phyloP scores from a whole-genome alignment of 2,113 vertebrate genomes.

The Otocyon megalotis region DNA sequence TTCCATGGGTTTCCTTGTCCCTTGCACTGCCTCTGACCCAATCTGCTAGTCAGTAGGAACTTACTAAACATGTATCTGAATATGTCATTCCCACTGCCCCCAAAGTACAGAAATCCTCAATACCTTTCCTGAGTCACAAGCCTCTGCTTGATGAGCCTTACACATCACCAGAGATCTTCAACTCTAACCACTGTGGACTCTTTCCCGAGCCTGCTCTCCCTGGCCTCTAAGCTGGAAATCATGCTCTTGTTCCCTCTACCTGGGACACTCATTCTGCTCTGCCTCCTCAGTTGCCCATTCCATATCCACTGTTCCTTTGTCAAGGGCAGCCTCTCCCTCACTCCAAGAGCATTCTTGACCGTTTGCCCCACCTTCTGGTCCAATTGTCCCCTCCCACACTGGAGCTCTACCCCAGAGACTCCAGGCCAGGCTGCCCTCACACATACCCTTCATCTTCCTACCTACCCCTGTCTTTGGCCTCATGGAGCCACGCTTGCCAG shows the following conservation, averaged over 20 bases:
- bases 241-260: neutral
- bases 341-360: neutral
- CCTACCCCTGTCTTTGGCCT: neutral
- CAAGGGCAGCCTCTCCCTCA: neutral
- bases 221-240: neutral
- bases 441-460: neutral
- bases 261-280: neutral
- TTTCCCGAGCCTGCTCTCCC: neutral
- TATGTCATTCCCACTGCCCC: neutral
- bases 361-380: neutral
- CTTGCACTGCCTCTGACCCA: neutral
- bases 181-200: neutral
- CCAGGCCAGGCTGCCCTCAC: neutral
- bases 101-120: neutral
- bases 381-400: neutral
- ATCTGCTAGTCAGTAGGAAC: neutral
- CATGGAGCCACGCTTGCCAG: neutral
- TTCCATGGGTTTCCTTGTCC: neutral
- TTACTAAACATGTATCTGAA: neutral
- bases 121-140: neutral
- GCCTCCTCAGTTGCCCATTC: neutral
- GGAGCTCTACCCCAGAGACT: neutral
- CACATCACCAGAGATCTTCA: neutral
- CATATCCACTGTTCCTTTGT: neutral
- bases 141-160: neutral